Percentiles rank a stretch among this genome's conserved stretches.
Evolutionary conservation across 2,888 invertebrate genomes (phyloP).

Genomic region (Eupithecia centaureata): DNA sequence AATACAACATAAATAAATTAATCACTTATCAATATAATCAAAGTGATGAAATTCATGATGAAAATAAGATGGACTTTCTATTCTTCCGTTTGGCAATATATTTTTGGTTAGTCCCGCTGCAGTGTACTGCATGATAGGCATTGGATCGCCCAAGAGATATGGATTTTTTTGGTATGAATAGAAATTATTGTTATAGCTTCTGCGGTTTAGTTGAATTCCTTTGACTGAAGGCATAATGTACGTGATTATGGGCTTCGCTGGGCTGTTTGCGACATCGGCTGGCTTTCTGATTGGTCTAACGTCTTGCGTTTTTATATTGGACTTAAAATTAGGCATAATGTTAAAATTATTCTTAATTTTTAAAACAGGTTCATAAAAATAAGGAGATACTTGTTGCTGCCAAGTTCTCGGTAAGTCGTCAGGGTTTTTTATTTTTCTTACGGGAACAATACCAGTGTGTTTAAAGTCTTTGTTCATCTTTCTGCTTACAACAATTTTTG

Average conservation of each 20-base stretch:
- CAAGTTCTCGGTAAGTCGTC: background rate
- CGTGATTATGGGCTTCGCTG: background rate
- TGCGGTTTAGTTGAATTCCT: slow-evolving; percentile 38
- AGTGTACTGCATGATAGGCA: slow-evolving; percentile 31
- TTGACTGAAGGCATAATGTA: slow-evolving; percentile 16
- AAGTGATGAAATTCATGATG: slow-evolving; percentile 61
- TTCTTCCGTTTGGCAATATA: slow-evolving; percentile 34
- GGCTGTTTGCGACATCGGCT: slow-evolving; percentile 10
- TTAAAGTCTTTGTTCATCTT: background rate
- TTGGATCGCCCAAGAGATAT: slow-evolving; percentile 45
- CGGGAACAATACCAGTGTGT: background rate
- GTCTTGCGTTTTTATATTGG: slow-evolving; percentile 6
- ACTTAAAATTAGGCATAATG: background rate
- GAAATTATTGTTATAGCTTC: slow-evolving; percentile 41
- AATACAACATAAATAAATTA: background rate
- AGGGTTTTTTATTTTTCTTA: background rate
- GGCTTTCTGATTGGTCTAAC: slow-evolving; percentile 25
- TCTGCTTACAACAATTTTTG: background rate
- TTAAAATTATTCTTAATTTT: background rate
- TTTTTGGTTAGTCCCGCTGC: slow-evolving; percentile 28
- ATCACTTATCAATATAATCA: slow-evolving; percentile 55
- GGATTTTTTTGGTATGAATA: slow-evolving; percentile 45
- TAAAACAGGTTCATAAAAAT: background rate
- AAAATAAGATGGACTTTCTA: slow-evolving; percentile 56
- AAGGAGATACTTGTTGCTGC: background rate